Base-by-base conservation (phyloP, 2,113 vertebrate genomes). In the Lophochroa leadbeateri region DNA sequence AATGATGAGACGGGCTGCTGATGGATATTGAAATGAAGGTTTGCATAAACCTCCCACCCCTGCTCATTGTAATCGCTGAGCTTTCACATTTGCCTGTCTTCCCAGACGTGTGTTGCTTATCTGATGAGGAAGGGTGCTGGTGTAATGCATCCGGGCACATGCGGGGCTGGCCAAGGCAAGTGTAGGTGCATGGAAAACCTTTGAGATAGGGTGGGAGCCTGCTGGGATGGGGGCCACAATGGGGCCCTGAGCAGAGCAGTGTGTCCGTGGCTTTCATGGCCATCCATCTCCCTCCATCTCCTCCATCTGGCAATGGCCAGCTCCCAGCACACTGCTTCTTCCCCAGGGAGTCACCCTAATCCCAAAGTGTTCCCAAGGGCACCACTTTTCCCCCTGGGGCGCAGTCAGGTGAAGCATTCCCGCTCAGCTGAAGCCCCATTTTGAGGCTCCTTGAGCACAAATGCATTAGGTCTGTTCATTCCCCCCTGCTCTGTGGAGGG, bases 141-240 rank as follows among this genome's bases (percentile, higher is more conserved):
- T 65, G n/a, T 69, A 23, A 37, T 47, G 55, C 67, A 53, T 11
- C 33, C 39, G 0, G 3, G 60, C 33, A 43, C 9, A 2, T 2
- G 4, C 7, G 0, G 21, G 52, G 20, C 57, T 80, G 52, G 27
- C 47, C 10, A 4, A 50, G 57, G 35, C 5, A 1, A 21, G 35
- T 6, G 1, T 11, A 31, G 57, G 47, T 52, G 17, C 3, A 2
- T 69, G 41, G 71, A 61, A 63, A 50, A 63, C 81, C 35, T 47
- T 84, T 20, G 33, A 61, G 28, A 7, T 77, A 57, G n/a, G 21
- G 18, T 52, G n/a, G 67, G 33, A 90, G 16, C 44, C 47, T 1
- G 3, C 24, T 43, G 28, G 23, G 20, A 17, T 1, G 4, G 18
- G 39, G 33, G 11, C 47, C 1, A 0, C 3, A 1, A 23, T 46